Conservation (phyloP, 2,888 invertebrate genomes). For the Rhagonycha lutea region DNA sequence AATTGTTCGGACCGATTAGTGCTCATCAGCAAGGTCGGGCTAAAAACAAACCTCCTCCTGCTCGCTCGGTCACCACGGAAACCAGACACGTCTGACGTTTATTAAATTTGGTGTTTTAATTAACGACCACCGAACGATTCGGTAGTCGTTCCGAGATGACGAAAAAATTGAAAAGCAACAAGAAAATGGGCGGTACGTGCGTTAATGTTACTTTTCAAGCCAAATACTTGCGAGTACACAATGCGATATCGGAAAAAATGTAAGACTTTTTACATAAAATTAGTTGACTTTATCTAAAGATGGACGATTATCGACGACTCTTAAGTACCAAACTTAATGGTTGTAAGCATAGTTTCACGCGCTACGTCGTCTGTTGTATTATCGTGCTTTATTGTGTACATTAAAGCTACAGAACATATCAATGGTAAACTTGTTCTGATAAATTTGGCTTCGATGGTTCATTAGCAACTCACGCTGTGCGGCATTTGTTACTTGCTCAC, state of each 20-base stretch:
- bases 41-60: no score
- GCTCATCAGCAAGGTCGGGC: not conserved
- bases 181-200: not conserved
- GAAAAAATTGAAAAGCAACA: not conserved
- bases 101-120: not conserved
- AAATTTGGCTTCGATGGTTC: constrained; percentile 46
- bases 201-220: not conserved
- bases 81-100: not conserved
- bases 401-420: constrained; percentile 42
- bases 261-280: constrained; percentile 14
- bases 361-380: constrained; percentile 35
- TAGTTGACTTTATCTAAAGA: constrained; percentile 23
- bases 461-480: constrained; percentile 43
- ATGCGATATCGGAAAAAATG: constrained; percentile 8
- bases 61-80: not conserved
- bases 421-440: constrained; percentile 44
- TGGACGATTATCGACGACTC: constrained; percentile 23
- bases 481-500: constrained; percentile 30
- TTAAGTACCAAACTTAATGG: constrained; percentile 31
- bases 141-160: not conserved
- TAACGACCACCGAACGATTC: not conserved
- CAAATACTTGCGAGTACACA: not conserved
- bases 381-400: constrained; percentile 48
- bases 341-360: constrained; percentile 34
- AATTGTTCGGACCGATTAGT: not conserved